Evolutionary conservation across 2,888 invertebrate species (phyloP).

Genomic region (Conchocele bisecta): DNA sequence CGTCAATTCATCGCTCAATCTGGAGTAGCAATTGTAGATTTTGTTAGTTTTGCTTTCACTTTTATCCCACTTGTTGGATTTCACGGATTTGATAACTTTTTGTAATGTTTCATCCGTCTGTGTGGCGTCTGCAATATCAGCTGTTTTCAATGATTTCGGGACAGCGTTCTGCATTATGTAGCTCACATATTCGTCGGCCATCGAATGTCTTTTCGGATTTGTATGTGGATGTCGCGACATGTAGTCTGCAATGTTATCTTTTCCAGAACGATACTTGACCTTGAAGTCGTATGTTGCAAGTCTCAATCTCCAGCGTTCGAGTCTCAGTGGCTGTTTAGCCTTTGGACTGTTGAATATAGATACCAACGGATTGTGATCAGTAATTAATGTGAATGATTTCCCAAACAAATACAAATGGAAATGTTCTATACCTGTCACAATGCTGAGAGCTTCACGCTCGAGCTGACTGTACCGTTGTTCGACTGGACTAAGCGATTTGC

Average conservation of each 20-base stretch:
- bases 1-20: background rate
- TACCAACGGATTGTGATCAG: slow-evolving; percentile 69
- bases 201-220: background rate
- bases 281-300: slow-evolving; percentile 47
- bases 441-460: slow-evolving; percentile 55
- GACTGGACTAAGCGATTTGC: slow-evolving; percentile 41
- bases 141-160: slow-evolving; percentile 36
- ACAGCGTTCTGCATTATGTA: slow-evolving; percentile 17
- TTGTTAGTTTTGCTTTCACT: background rate
- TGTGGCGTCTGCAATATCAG: slow-evolving; percentile 23
- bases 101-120: background rate
- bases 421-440: too few species aligned
- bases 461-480: slow-evolving; percentile 64
- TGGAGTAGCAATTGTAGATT: background rate
- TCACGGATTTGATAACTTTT: background rate
- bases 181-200: slow-evolving; percentile 39
- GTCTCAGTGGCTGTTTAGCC: slow-evolving; percentile 49
- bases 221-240: slow-evolving; percentile 52
- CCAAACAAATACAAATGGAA: slow-evolving; percentile 68
- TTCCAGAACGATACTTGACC: slow-evolving; percentile 53
- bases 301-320: slow-evolving; percentile 50
- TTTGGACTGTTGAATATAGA: slow-evolving; percentile 64
- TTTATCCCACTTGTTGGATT: slow-evolving; percentile 1
- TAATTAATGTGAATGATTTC: slow-evolving; percentile 57
- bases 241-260: slow-evolving; percentile 60